Base-by-base conservation (phyloP, 2,797 vertebrate genomes). In the Paguma larvata region DNA sequence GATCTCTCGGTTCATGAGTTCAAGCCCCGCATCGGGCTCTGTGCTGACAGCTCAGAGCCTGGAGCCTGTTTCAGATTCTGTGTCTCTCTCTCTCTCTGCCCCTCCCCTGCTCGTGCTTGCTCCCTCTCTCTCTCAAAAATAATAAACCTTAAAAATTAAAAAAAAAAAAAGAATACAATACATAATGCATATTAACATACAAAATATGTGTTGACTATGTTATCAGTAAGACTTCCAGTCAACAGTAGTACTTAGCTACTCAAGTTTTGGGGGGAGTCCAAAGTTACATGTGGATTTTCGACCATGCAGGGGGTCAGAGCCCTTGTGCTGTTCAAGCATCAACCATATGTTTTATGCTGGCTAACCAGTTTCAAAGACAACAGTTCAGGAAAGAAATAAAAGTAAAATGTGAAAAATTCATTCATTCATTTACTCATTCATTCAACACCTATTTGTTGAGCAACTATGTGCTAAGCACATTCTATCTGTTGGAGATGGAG, bases 371-470 rank as follows among this genome's bases (percentile, higher is more conserved):
- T 72, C 44, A 94, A 59, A 87, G 46, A 63, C 9, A 89, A 59
- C 2, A 89, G 34, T 83, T 89, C 73, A 95, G 46, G 83, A 96
- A 89, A 89, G 46, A 92, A 34, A 59, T 34, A 73, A 75, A 91
- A 59, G 70, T 65, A 48, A 95, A 96, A 90, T 78, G 25, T 53
- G 56, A 85, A 89, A 88, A 38, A 84, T 27, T 83, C 27, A 72
- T 59, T 91, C 21, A 75, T 34, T 94, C 18, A 38, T 65, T 48
- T 53, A 51, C 9, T 83, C 34, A 75, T 73, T 92, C 72, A 75
- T 70, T 85, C 27, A 46, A 62, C 8, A 91, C 86, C 15, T 94
- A 63, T 75, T 85, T 83, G 92, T 23, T 92, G n/a, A 94, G 16
- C 78, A 78, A 78, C n/a, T 19, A 34, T 34, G 32, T 70, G 19